Evolutionary conservation across 1,140 invertebrate genomes (phyloP), one percentile per base, ranked within the genome.

Genomic region (Goniozus legneri): DNA sequence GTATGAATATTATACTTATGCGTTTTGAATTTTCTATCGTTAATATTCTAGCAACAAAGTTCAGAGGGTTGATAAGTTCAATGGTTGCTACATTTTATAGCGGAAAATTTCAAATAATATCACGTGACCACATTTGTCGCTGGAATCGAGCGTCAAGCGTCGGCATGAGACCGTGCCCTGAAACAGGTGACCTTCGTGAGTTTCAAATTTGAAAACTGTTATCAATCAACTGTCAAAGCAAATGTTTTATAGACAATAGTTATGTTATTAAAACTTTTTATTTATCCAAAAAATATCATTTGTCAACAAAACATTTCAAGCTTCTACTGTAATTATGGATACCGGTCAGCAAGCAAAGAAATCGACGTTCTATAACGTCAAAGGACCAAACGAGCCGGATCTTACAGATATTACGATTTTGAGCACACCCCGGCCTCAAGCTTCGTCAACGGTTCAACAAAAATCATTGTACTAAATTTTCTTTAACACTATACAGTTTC

Each of bases 401-500:
- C 54, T 62, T 7, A 47, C 48, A 0, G 60, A 68, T 39, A 27
- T 59, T 4, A 69, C 69, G 8, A 27, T 71, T 14, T 36, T 67
- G 34, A 60, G 43, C 32, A 70, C 64, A 18, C 67, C 68, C 3
- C 34, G 46, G 27, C 71, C 71, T 6, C 65, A 69, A 51, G 71
- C 71, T 21, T 40, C 65, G 3, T 73, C 71, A 0, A 73, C 71
- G 1, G 64, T 68, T 19, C 55, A 63, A 30, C 58, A 62, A 44
- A 64, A 61, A 60, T 54, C 15, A 21, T 41, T 38, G 62, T 68
- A 38, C 14, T 59, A 27, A 47, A 22, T 54, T 45, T 27, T 35
- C 19, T 13, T 31, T 7, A 39, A 33, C 34, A 32, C 39, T 27
- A 27, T 6, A 6, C 4, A 27, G 10, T 27, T 10, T 27, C 24